phyloP scores from a whole-genome alignment of 2,888 invertebrate genomes.

The Craniophora ligustri region DNA sequence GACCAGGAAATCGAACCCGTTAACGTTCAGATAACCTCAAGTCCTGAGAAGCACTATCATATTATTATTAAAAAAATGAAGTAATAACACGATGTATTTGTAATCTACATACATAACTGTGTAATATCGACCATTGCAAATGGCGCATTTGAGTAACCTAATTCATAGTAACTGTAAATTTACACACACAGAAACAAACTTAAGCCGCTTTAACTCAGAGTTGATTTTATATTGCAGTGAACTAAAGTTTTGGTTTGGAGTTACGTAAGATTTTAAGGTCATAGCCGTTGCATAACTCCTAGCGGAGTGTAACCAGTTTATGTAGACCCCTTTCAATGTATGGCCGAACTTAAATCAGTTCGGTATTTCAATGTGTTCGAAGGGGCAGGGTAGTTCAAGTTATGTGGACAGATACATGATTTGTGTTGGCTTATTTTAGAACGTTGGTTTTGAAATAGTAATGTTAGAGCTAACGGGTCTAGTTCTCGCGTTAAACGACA shows the following conservation, averaged over 20 bases:
- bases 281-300: slow-evolving; percentile 77
- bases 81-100: slow-evolving; percentile 40
- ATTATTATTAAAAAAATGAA: slow-evolving; percentile 45
- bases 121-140: slow-evolving; percentile 60
- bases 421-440: slow-evolving; percentile 78
- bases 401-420: slow-evolving; percentile 56
- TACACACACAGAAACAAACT: slow-evolving; percentile 44
- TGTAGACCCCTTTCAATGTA: slow-evolving; percentile 61
- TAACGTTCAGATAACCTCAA: too few relatives aligned
- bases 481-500: slow-evolving; percentile 32
- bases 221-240: slow-evolving; percentile 38
- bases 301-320: slow-evolving; percentile 66
- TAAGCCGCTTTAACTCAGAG: slow-evolving; percentile 20
- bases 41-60: too few relatives aligned
- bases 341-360: slow-evolving; percentile 43
- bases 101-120: slow-evolving; percentile 54
- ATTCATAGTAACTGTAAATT: slow-evolving; percentile 60
- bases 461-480: slow-evolving; percentile 58
- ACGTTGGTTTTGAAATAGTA: slow-evolving; percentile 73
- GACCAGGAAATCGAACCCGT: too few relatives aligned
- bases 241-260: slow-evolving; percentile 69
- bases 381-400: slow-evolving; percentile 55
- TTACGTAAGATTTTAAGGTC: slow-evolving; percentile 86
- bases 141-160: slow-evolving; percentile 73
- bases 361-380: slow-evolving; percentile 26